Conservation (phyloP, 1,140 invertebrate species). For the Anthonomus grandis region DNA sequence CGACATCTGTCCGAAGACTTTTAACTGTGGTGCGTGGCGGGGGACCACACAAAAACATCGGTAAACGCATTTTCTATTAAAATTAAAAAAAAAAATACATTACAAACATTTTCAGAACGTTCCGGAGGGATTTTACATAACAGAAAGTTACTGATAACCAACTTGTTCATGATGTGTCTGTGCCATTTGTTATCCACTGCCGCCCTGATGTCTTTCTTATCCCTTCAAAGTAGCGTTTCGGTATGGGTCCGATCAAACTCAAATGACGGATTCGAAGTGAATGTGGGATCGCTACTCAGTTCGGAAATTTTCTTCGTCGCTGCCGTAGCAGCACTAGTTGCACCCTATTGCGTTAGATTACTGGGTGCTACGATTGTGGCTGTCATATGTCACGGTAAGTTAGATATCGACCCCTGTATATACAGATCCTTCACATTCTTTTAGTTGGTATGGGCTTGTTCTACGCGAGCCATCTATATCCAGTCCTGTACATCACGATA, state of each 20-base stretch:
- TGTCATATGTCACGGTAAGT: constrained; percentile 33
- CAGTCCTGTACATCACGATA: constrained; percentile 58
- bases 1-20: constrained; percentile 63
- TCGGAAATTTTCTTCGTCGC: constrained; percentile 55
- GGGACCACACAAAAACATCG: constrained; percentile 10
- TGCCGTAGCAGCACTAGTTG: constrained; percentile 54
- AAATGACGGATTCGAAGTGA: constrained; percentile 14
- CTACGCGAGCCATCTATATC: constrained; percentile 58
- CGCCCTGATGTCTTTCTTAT: constrained; percentile 61
- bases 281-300: constrained; percentile 47
- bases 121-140: constrained; percentile 51
- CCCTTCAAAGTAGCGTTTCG: constrained; percentile 56
- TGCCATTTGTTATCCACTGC: constrained; percentile 60
- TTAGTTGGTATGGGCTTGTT: constrained; percentile 48
- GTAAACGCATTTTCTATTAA: constrained; percentile 4
- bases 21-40: constrained; percentile 56
- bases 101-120: constrained; percentile 43
- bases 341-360: constrained; percentile 54
- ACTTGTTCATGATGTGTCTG: constrained; percentile 57
- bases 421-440: no score
- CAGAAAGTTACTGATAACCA: constrained; percentile 47
- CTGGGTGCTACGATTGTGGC: constrained; percentile 55
- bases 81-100: background rate
- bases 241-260: constrained; percentile 47
- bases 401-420: no score